phyloP scores from a whole-genome alignment of 2,113 vertebrate genomes.

The Phalacrocorax pelagicus region DNA sequence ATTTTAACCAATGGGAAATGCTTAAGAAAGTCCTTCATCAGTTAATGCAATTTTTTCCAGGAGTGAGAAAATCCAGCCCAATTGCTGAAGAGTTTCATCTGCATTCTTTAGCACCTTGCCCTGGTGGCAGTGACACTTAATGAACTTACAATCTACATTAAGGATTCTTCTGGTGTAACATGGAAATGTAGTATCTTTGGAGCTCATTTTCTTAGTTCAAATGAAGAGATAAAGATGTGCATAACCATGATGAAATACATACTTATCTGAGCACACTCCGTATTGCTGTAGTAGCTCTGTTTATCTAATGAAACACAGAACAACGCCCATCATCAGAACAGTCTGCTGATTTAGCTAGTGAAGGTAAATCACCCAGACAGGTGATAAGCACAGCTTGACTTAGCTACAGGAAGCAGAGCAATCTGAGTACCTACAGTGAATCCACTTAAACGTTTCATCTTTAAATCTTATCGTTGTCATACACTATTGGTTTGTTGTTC shows the following conservation, averaged over 20 bases:
- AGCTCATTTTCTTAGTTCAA: not conserved
- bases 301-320: not conserved
- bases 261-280: not conserved
- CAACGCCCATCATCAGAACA: not conserved
- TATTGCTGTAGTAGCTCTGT: not conserved
- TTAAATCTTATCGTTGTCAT: not conserved
- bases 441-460: not conserved
- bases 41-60: not conserved
- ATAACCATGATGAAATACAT: not conserved
- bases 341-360: not conserved
- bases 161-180: not conserved
- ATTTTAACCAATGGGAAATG: not conserved
- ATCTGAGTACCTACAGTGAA: not conserved
- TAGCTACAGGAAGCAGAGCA: not conserved
- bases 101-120: not conserved
- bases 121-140: not conserved
- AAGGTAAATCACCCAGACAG: not conserved
- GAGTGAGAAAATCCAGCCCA: not conserved
- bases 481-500: not conserved
- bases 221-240: not conserved
- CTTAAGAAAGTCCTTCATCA: not conserved
- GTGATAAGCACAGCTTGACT: slow-evolving; percentile 4
- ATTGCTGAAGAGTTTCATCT: not conserved
- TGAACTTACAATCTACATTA: not conserved
- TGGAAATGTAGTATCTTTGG: not conserved